These are phyloP conservation scores for Monochamus saltuarius DNA, from an alignment of 1,140 invertebrate genomes.

Conservation along the genomic window DNA sequence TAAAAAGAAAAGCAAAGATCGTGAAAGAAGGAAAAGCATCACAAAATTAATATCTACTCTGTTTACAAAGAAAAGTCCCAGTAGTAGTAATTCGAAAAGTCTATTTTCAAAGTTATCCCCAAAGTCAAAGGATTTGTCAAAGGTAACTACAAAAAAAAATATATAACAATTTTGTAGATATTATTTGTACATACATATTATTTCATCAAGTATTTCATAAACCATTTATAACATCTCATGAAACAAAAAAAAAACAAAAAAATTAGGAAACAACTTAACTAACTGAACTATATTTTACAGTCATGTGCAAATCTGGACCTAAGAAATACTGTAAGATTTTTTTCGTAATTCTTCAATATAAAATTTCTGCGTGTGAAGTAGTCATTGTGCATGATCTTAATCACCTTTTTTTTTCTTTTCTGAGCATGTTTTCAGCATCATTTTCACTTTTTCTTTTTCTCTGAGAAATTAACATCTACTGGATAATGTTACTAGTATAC, in stretches of 20 bases:
- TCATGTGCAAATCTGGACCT: conserved; percentile 55
- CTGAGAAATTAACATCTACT: too few relatives aligned
- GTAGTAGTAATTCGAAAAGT: conserved; percentile 40
- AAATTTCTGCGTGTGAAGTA: too few relatives aligned
- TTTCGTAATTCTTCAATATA: conserved; percentile 8
- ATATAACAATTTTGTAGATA: too few relatives aligned
- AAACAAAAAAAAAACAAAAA: too few relatives aligned
- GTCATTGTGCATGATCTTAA: too few relatives aligned
- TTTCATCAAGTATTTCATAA: too few relatives aligned
- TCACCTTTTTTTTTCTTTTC: too few relatives aligned
- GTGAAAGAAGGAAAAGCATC: conserved; percentile 75
- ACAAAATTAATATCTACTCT: conserved; percentile 79
- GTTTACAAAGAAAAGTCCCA: conserved; percentile 64
- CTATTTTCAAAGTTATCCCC: conserved; percentile 64
- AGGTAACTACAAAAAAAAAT: conserved; percentile 54
- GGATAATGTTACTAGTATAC: too few relatives aligned
- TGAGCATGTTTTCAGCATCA: too few relatives aligned
- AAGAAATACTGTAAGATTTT: conserved; percentile 55
- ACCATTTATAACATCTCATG: too few relatives aligned
- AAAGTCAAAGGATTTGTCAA: conserved; percentile 68
- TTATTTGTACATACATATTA: too few relatives aligned
- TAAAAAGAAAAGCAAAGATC: conserved; percentile 60
- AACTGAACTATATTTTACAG: conserved; percentile 45
- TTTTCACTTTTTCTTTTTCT: too few relatives aligned
- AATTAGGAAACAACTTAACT: neutral